phyloP scores from a whole-genome alignment of 2,888 invertebrate species.

The Pardosa pseudoannulata region DNA sequence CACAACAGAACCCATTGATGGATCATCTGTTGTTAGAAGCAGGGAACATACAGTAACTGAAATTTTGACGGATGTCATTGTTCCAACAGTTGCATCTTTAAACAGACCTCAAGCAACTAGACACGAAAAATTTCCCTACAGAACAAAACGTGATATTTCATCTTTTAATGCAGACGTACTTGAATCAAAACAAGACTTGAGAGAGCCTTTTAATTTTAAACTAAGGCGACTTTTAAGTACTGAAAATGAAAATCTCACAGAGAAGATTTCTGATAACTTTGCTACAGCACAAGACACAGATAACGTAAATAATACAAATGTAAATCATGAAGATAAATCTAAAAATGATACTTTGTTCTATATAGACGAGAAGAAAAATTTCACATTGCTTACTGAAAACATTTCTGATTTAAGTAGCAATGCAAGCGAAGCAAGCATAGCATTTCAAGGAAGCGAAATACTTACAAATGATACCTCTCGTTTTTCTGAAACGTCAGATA shows the following conservation, averaged over 20 bases:
- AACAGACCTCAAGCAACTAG: background rate
- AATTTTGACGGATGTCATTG: constrained; percentile 19
- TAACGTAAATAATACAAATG: background rate
- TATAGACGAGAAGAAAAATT: background rate
- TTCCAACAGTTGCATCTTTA: constrained; percentile 23
- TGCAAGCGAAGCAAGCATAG: background rate
- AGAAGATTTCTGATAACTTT: background rate
- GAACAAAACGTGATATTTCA: background rate
- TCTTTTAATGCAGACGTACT: too few relatives aligned
- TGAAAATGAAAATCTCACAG: background rate
- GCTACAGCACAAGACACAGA: background rate
- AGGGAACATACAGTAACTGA: constrained; percentile 59
- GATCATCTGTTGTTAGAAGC: constrained; percentile 45
- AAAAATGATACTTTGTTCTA: background rate
- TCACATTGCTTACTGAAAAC: background rate
- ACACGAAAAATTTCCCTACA: background rate
- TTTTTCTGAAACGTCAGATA: background rate
- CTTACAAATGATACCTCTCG: background rate
- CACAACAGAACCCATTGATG: constrained; percentile 62
- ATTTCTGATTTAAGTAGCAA: background rate
- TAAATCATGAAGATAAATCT: background rate
- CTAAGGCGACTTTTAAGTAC: background rate
- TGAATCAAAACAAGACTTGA: too few relatives aligned
- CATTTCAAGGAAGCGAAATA: background rate
- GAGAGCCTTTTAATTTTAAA: too few relatives aligned